A percentile compares a stretch with the other conserved stretches of the same genome.
Evolutionary conservation across 2,888 invertebrate species (phyloP).

Genomic region (Melanostoma scalare): DNA sequence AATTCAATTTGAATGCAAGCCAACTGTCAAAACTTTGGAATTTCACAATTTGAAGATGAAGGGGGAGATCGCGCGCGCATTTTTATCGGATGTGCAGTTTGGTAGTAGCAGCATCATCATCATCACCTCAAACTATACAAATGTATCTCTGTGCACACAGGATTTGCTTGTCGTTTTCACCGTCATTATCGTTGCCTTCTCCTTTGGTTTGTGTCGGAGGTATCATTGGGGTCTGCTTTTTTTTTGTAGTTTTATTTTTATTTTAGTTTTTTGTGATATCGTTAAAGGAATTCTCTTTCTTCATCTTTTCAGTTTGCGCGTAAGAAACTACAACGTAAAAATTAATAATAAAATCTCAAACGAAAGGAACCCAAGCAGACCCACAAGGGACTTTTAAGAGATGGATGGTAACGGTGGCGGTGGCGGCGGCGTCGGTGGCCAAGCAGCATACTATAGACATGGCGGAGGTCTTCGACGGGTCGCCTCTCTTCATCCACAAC

Average conservation of each 20-base stretch:
- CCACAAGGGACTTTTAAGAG: constrained; percentile 34
- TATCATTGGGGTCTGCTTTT: not conserved
- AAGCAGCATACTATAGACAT: constrained; percentile 39
- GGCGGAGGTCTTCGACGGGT: constrained; percentile 37
- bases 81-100: constrained; percentile 11
- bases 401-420: constrained; percentile 43
- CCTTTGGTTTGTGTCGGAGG: constrained; percentile 11
- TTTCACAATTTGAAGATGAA: constrained; percentile 14
- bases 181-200: constrained; percentile 64
- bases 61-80: constrained; percentile 9
- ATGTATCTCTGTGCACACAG: constrained; percentile 33
- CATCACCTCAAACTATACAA: constrained; percentile 56
- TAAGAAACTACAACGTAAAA: constrained; percentile 39
- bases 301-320: constrained; percentile 58
- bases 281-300: constrained; percentile 61
- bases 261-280: constrained; percentile 21
- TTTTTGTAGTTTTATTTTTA: not conserved
- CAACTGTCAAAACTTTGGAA: constrained; percentile 67
- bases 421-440: constrained; percentile 37
- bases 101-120: constrained; percentile 57
- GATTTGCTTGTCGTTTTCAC: constrained; percentile 62
- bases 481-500: not conserved
- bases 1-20: constrained; percentile 67
- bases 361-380: constrained; percentile 42
- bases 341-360: constrained; percentile 62